phyloP scores from a whole-genome alignment of 1,140 invertebrate genomes.

The Wasmannia auropunctata region DNA sequence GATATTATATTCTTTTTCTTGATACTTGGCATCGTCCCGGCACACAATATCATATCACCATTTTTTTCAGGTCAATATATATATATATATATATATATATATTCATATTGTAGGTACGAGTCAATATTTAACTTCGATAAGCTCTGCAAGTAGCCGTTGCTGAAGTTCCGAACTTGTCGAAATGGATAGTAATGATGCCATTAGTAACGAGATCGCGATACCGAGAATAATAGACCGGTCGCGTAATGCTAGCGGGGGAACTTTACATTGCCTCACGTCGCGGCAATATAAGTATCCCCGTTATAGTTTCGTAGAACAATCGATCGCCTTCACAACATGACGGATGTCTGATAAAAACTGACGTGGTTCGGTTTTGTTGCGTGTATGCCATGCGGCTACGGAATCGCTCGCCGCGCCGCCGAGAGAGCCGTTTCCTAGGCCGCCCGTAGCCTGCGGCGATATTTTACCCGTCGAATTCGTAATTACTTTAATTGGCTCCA shows the following conservation, averaged over 20 bases:
- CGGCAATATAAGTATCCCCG: slow-evolving; percentile 49
- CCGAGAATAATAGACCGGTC: slow-evolving; percentile 34
- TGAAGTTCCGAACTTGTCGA: slow-evolving; percentile 4
- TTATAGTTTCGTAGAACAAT: slow-evolving; percentile 65
- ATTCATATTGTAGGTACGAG: neutral
- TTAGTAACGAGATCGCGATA: slow-evolving; percentile 54
- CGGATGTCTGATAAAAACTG: slow-evolving; percentile 67
- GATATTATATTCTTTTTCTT: neutral
- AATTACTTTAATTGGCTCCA: slow-evolving; percentile 83
- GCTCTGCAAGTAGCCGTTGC: neutral
- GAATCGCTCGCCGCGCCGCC: slow-evolving; percentile 44
- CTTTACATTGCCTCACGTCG: slow-evolving; percentile 48
- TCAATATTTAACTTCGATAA: neutral
- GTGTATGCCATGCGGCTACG: slow-evolving; percentile 9
- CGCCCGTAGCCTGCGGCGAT: slow-evolving; percentile 53
- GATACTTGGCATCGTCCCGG: neutral
- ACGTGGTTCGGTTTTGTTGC: slow-evolving; percentile 65
- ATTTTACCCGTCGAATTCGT: slow-evolving; percentile 82
- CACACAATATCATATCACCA: neutral
- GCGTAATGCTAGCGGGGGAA: slow-evolving; percentile 21
- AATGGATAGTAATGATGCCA: slow-evolving; percentile 20
- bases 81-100: too few relatives aligned
- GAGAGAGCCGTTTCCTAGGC: slow-evolving; percentile 39
- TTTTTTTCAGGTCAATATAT: neutral
- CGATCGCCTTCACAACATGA: slow-evolving; percentile 64